Conservation (phyloP, 2,888 invertebrate species). For the Lampropteryx suffumata region DNA sequence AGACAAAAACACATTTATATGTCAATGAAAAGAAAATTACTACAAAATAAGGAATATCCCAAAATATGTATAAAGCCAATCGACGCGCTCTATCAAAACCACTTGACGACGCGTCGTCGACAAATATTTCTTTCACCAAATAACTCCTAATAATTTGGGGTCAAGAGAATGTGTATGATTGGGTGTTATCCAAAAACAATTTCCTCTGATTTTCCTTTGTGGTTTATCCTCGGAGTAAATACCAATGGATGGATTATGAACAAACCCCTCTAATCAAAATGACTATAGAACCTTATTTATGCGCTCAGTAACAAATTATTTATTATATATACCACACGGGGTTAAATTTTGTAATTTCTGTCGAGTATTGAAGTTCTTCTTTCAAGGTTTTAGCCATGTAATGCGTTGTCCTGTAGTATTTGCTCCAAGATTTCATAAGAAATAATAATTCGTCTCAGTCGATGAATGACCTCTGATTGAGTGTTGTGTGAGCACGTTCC, state of each 20-base stretch:
- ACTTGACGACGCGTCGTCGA: neutral
- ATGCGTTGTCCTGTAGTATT: neutral
- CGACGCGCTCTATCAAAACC: conserved; percentile 2
- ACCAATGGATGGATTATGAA: neutral
- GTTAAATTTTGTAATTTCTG: no score
- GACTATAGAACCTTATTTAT: neutral
- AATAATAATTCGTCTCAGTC: conserved; percentile 34
- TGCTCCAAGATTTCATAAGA: neutral
- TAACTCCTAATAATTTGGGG: conserved; percentile 17
- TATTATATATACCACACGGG: no score
- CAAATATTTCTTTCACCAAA: conserved; percentile 14
- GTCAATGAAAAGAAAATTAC: conserved; percentile 1
- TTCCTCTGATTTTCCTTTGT: conserved; percentile 19
- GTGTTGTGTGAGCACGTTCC: conserved; percentile 44
- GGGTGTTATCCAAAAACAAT: conserved; percentile 22
- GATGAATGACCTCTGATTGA: conserved; percentile 65
- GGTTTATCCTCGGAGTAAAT: neutral
- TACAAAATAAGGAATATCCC: neutral
- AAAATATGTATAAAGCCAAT: neutral
- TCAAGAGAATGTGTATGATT: conserved; percentile 18
- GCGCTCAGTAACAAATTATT: no score
- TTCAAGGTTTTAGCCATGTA: no score
- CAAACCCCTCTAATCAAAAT: neutral
- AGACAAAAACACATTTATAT: no score
- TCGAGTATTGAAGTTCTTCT: no score